These are phyloP conservation scores for Aegotheles bennettii DNA, from an alignment of 2,113 vertebrate species.

Conservation along the genomic window DNA sequence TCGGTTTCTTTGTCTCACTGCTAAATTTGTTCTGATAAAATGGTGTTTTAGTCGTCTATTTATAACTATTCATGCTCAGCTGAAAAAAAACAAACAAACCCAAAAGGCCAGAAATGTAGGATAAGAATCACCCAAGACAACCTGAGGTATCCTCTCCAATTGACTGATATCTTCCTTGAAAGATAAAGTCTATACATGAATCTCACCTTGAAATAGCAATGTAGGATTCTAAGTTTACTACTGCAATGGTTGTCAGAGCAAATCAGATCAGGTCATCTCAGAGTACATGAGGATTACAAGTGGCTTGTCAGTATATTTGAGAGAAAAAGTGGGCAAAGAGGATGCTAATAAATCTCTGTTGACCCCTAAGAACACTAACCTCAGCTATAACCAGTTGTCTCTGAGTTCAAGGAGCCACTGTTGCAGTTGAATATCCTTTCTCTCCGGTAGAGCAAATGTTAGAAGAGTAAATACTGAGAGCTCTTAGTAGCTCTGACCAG, in stretches of 20 bases:
- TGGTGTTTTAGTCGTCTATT: neutral
- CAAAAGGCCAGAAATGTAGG: neutral
- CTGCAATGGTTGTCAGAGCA: neutral
- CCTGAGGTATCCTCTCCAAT: neutral
- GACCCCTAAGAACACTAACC: neutral
- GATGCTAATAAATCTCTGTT: neutral
- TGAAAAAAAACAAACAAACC: neutral
- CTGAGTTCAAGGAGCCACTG: neutral
- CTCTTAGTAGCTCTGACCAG: neutral
- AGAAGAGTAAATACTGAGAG: neutral
- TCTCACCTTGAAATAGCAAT: neutral
- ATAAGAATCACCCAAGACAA: neutral
- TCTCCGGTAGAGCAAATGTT: neutral
- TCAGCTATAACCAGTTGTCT: neutral
- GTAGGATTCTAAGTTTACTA: neutral
- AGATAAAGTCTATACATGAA: neutral
- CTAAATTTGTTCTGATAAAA: neutral
- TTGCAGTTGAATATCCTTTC: neutral
- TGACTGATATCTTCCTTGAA: neutral
- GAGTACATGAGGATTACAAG: neutral
- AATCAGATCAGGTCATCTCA: neutral
- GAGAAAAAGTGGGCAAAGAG: neutral
- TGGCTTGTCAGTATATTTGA: neutral
- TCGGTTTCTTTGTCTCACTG: fast-evolving
- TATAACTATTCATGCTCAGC: neutral